A percentile compares a stretch with the other conserved stretches of the same genome.
Conservation (phyloP, 2,113 vertebrate species). For the Hucho hucho region DNA sequence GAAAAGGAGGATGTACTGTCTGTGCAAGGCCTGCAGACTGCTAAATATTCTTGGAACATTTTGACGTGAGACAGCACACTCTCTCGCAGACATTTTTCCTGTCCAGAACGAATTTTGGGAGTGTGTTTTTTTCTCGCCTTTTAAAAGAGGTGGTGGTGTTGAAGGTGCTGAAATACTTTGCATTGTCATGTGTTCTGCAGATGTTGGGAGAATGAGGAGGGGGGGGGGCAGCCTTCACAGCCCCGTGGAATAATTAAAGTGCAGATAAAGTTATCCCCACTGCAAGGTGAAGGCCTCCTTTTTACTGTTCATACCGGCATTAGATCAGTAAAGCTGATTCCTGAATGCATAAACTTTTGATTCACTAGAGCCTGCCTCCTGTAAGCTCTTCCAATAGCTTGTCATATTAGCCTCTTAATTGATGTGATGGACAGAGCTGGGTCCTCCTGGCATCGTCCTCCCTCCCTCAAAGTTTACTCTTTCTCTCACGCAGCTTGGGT, state of each 20-base stretch:
- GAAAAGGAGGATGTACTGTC: background rate
- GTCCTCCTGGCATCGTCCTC: background rate
- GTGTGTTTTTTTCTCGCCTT: conserved; percentile 45
- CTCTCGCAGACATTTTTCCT: conserved; percentile 43
- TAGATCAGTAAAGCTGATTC: conserved; percentile 30
- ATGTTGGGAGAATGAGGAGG: conserved; percentile 34
- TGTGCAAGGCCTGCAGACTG: background rate
- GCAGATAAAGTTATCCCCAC: conserved; percentile 41
- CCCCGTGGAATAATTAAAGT: conserved; percentile 30
- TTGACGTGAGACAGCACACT: conserved; percentile 15
- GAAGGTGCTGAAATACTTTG: conserved; percentile 55
- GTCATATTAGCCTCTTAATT: conserved; percentile 21
- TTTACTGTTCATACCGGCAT: conserved; percentile 21
- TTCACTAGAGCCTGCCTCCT: conserved; percentile 22
- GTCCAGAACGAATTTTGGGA: conserved; percentile 13
- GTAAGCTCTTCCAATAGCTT: conserved; percentile 32
- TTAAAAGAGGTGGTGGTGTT: conserved; percentile 45
- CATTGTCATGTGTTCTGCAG: conserved; percentile 69
- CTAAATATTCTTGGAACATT: background rate
- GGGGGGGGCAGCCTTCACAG: conserved; percentile 17
- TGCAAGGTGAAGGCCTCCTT: conserved; percentile 12
- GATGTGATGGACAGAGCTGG: conserved; percentile 11
- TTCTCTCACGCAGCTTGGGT: conserved; percentile 41
- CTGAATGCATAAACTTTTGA: conserved; percentile 19
- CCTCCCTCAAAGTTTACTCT: conserved; percentile 19